phyloP scores from a whole-genome alignment of 2,113 vertebrate species.

The Isichthys henryi region DNA sequence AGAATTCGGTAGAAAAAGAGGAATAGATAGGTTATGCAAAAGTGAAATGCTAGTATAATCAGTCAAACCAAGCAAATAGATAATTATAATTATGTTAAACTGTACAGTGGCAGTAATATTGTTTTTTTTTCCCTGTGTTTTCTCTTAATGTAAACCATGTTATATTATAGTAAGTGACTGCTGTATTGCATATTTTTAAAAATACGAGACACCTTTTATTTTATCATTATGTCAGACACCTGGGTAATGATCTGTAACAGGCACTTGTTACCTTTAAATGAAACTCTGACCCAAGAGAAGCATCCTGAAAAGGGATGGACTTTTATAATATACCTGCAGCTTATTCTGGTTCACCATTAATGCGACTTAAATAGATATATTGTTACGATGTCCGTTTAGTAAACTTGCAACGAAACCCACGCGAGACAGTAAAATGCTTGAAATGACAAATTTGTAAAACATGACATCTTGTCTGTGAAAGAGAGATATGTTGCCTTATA shows the following conservation, averaged over 20 bases:
- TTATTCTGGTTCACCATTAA: neutral
- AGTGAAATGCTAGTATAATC: constrained; percentile 16
- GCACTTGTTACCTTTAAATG: neutral
- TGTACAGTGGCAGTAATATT: constrained; percentile 22
- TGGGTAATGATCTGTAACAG: neutral
- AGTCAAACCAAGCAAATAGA: constrained; percentile 27
- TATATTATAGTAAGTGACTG: neutral
- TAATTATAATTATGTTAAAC: constrained; percentile 36
- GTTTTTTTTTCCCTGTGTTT: constrained; percentile 39
- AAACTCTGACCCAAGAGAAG: neutral
- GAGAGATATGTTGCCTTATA: neutral
- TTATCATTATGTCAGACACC: neutral
- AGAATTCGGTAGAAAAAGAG: constrained; percentile 39
- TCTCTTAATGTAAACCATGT: neutral
- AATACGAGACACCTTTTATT: neutral
- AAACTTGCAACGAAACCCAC: neutral
- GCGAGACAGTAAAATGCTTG: neutral
- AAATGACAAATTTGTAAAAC: neutral
- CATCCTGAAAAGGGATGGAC: neutral
- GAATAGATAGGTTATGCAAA: constrained; percentile 30
- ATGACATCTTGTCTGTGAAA: neutral
- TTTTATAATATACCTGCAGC: neutral
- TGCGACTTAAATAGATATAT: neutral
- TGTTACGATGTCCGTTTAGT: neutral
- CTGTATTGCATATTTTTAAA: neutral